Base-by-base conservation (phyloP, 2,113 vertebrate species). In the Emydocephalus ijimae region DNA sequence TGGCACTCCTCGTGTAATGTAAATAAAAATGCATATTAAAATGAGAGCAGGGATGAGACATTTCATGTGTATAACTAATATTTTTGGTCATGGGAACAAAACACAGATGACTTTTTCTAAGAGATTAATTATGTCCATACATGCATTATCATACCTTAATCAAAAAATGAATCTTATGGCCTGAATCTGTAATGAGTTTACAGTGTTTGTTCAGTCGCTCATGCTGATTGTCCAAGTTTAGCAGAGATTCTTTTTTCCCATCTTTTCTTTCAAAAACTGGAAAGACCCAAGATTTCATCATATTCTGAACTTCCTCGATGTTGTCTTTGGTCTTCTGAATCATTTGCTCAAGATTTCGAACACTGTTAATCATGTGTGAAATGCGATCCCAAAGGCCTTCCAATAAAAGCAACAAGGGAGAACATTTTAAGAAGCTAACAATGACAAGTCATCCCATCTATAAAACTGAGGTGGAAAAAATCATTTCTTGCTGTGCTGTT, bases 211-310 rank as follows among this genome's bases (percentile, higher is more conserved):
- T 98, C 92, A 98, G 95, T 12, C 52, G 90, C 90, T 99, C 98
- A 0, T 94, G 94, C 39, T 97, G 97, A 91, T 99, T 98, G 29
- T 99, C 98, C 54, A 98, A 93, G 93, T 95, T 97, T 21, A 99
- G 98, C 81, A 98, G 96, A 0, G 97, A 88, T 6, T 99, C 99
- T 91, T 91, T 98, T 94, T 97, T 99, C 0, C 97, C 96, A 69
- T 99, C 99, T 92, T 97, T 99, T 94, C 98, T 98, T 95, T 98
- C 98, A 10, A 98, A 98, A 11, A 99, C 26, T 0, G 99, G 99
- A 0, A 93, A 96, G 34, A 94, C 94, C 99, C 99, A 99, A 0
- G 97, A 97, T 64, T 34, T 97, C 97, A 99, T 97, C 0, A 98
- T 95, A 92, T 29, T 97, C 95, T 98, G 98, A 92, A 99, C 99